Base-by-base conservation (phyloP, 35 echinoderm and acorn worm genomes). In the Strongylocentrotus purpuratus region DNA sequence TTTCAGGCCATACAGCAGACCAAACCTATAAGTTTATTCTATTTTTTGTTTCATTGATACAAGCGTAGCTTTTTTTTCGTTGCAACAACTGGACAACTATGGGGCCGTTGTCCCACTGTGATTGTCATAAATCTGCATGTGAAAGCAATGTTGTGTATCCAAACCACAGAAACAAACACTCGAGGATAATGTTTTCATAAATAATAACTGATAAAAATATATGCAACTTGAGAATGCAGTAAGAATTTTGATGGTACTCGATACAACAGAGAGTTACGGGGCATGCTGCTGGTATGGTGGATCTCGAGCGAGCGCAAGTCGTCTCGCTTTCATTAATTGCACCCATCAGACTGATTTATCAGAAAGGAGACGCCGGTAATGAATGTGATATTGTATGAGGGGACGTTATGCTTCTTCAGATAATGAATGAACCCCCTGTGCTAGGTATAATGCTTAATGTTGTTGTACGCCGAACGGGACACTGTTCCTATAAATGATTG, bases 341-440 rank as follows among this genome's bases (percentile, higher is more conserved):
- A 7, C 65, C 65, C 65, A 78, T 78, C 65, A 78, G 65, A n/a
- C 65, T 78, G 65, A 78, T 78, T 78, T 78, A 78, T 78, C 65
- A 78, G 65, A 78, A 78, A 28, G 65, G 65, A 78, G 65, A 78
- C 22, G 65, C 65, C 65, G 25, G n/a, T n/a, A 4, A 22, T 78
- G 65, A 78, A 78, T 78, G 65, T 28, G 65, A 78, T 78, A 28
- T 78, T n/a, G 4, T 78, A 78, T 78, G 65, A 28, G 65, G 13
- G 65, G 28, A 78, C 65, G 28, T 78, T 78, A 50, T 12, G 4
- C 18, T 22, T 78, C 65, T 78, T 78, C 65, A 78, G 22, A 78
- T n/a, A 78, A 7, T 78, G 61, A 25, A 71, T 15, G 35, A 41
- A 14, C 50, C 50, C 50, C 15, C 11, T 55, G 50, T 11, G 50